phyloP scores from a whole-genome alignment of 53 echinoderm and acorn worm genomes.

The Hippasteria phrygiana region DNA sequence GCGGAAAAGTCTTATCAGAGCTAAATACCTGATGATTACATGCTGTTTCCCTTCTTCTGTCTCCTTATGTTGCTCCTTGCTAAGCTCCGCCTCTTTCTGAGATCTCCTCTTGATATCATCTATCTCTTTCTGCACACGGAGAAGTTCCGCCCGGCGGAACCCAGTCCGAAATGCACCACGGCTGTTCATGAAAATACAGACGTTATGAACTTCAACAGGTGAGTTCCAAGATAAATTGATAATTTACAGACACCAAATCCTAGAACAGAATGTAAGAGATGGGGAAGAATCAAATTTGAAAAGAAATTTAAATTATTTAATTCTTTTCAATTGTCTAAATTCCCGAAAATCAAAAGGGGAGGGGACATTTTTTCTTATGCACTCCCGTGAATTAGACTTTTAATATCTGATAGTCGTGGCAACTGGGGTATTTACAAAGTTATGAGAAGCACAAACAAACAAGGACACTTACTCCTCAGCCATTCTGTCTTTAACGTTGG shows the following conservation, averaged over 20 bases:
- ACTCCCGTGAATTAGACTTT: no score
- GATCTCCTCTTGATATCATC: slow-evolving; percentile 86
- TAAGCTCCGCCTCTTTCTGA: slow-evolving; percentile 45
- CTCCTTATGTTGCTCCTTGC: slow-evolving; percentile 49
- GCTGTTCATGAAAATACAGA: background rate
- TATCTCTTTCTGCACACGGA: slow-evolving; percentile 83
- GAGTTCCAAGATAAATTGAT: no score
- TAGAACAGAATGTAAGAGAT: no score
- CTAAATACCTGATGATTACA: slow-evolving; percentile 38
- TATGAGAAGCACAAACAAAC: background rate
- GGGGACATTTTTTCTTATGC: background rate
- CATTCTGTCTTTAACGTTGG: background rate
- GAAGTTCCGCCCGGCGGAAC: slow-evolving; percentile 79
- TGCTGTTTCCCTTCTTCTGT: slow-evolving; percentile 38
- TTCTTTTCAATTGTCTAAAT: no score
- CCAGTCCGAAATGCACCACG: slow-evolving; percentile 79
- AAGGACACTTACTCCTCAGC: slow-evolving; percentile 26
- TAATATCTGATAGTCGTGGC: no score
- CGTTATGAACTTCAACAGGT: background rate
- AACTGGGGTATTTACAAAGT: background rate
- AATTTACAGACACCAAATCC: no score
- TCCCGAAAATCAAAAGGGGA: no score
- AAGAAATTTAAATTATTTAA: no score
- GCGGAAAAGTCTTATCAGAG: background rate
- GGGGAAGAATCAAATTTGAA: no score